A percentile compares a stretch with the other conserved stretches of the same genome.
phyloP scores from a whole-genome alignment of 30 jellyfish, hydroid and myxozoan species.

The Clytia hemisphaerica region DNA sequence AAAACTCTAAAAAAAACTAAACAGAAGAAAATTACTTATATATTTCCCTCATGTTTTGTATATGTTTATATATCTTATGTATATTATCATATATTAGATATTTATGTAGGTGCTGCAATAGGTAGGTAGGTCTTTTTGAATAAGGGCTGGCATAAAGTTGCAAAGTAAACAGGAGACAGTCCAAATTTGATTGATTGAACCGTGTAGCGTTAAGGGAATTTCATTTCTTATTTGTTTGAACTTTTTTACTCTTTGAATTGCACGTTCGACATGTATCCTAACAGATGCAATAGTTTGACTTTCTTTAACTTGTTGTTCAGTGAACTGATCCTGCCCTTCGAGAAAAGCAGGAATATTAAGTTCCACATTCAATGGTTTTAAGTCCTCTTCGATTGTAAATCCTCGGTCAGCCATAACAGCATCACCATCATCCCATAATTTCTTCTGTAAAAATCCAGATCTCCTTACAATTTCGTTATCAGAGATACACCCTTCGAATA shows the following conservation, averaged over 20 bases:
- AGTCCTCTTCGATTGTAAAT: constrained; percentile 27
- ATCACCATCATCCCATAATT: constrained; percentile 47
- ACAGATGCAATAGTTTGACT: too few relatives aligned
- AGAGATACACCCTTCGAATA: constrained; percentile 12
- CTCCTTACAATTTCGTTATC: constrained; percentile 34
- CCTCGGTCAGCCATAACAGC: too few relatives aligned
- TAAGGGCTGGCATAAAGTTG: constrained; percentile 4
- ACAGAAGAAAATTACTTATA: too few relatives aligned
- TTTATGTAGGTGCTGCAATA: too few relatives aligned
- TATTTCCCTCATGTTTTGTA: too few relatives aligned
- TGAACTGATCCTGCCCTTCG: constrained; percentile 32
- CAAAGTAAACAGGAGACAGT: constrained; percentile 4
- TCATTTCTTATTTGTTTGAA: background rate
- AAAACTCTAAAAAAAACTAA: too few relatives aligned
- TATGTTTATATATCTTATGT: too few relatives aligned
- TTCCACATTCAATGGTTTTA: constrained; percentile 17
- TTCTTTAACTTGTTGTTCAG: too few relatives aligned
- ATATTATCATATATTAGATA: too few relatives aligned
- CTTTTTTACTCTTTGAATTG: constrained; percentile 32
- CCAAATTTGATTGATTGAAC: constrained; percentile 16
- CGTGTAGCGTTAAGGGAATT: background rate
- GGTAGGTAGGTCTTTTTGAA: too few relatives aligned
- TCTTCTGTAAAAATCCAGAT: constrained; percentile 15
- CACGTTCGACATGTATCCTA: constrained; percentile 38
- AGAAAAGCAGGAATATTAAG: constrained; percentile 40